Base-by-base conservation (phyloP, 2,888 invertebrate genomes). In the Apamea crenata region DNA sequence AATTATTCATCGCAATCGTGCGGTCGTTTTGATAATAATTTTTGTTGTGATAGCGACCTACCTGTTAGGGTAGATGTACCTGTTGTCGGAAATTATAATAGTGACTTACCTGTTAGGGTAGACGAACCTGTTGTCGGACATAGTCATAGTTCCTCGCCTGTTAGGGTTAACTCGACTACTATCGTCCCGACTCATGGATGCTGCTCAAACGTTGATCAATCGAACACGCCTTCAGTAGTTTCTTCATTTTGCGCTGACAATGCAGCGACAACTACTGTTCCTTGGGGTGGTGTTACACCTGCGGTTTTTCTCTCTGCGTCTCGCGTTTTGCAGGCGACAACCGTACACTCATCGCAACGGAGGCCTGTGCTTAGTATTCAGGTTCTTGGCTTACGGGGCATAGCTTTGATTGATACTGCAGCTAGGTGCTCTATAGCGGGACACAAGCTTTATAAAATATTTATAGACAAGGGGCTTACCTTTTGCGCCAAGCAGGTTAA, bases 231-330 rank as follows among this genome's bases (percentile, higher is more conserved):
- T 74, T 56, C 67, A 56, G 56, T 67, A 56, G 67, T 67, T 59
- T 32, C 74, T 67, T 1, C 66, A 73, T 44, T 61, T 56, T 67
- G 56, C 56, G 67, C 74, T 14, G 74, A 74, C 53, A 6, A 25
- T 29, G n/a, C 67, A 29, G 40, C 29, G 74, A 66, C 74, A 36
- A 36, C 2, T 56, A 74, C 74, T 74, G 53, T 40, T 14, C 40
- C 36, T 36, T 36, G 36, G n/a, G 74, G 66, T 66, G 53, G 36
- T 66, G 66, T 36, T 56, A 53, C 25, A 6, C n/a, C 74, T 56
- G 21, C 74, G 29, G 74, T 74, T n/a, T n/a, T 25, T 66, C 74
- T 67, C 56, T 74, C 74, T 67, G 44, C 66, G 66, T 67, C 74
- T n/a, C 29, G 44, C 14, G 66, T 56, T 66, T 21, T 21, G 36